Evolutionary conservation across 1,140 invertebrate genomes (phyloP).

Genomic region (Leptoteleia sp.): DNA sequence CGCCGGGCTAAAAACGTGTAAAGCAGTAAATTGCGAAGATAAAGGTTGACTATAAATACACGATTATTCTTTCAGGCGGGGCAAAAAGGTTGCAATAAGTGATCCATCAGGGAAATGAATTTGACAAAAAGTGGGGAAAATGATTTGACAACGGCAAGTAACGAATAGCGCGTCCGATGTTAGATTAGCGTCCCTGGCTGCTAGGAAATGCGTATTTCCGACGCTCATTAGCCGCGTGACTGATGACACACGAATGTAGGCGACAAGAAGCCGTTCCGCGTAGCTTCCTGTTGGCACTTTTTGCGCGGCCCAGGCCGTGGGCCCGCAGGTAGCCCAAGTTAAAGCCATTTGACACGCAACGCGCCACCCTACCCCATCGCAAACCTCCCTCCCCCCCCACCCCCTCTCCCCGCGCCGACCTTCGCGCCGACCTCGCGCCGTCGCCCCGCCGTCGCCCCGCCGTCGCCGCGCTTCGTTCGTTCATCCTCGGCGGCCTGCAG

Average conservation of each 20-base stretch:
- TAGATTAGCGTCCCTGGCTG: constrained; percentile 34
- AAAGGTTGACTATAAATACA: constrained; percentile 43
- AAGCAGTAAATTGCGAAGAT: constrained; percentile 24
- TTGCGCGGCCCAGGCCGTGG: constrained; percentile 32
- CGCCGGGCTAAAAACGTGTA: constrained; percentile 3
- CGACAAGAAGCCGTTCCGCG: constrained; percentile 72
- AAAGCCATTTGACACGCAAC: constrained; percentile 55
- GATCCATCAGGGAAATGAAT: constrained; percentile 47
- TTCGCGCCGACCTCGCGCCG: constrained; percentile 52
- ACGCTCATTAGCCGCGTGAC: constrained; percentile 78
- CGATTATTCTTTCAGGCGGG: constrained; percentile 26
- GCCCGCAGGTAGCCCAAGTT: constrained; percentile 31
- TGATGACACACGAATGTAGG: constrained; percentile 76
- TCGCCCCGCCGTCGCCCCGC: constrained; percentile 1
- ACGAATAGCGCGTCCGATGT: constrained; percentile 43
- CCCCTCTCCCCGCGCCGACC: constrained; percentile 51
- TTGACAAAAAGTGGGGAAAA: constrained; percentile 52
- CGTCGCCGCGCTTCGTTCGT: constrained; percentile 19
- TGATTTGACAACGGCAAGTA: constrained; percentile 47
- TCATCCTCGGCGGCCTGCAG: constrained; percentile 32
- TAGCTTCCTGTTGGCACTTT: constrained; percentile 40
- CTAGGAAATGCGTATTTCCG: constrained; percentile 75
- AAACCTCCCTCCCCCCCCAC: no score
- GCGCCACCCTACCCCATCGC: constrained; percentile 2
- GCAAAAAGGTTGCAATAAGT: constrained; percentile 30